A percentile compares a stretch with the other conserved stretches of the same genome.
These are phyloP conservation scores for Zophobas morio DNA, from an alignment of 1,140 invertebrate genomes.

Conservation along the genomic window DNA sequence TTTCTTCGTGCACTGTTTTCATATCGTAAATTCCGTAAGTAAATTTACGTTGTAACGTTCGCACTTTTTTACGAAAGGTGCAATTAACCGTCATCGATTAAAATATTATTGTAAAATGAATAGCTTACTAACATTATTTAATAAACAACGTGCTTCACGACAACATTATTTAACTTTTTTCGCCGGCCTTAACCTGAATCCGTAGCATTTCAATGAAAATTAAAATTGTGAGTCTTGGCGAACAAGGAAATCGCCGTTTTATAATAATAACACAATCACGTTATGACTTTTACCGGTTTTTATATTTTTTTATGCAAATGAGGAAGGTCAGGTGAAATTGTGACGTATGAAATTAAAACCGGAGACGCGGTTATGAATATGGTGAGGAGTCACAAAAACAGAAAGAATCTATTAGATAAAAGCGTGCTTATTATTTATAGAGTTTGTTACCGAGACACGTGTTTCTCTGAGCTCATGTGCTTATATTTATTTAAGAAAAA, in stretches of 20 bases:
- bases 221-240: constrained; percentile 35
- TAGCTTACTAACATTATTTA: constrained; percentile 31
- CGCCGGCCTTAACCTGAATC: constrained; percentile 44
- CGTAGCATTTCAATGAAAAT: constrained; percentile 44
- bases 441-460: constrained; percentile 43
- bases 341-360: neutral
- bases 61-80: neutral
- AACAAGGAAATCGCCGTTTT: constrained; percentile 42
- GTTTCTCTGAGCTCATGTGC: constrained; percentile 34
- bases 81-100: neutral
- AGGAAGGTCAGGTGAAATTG: constrained; percentile 24
- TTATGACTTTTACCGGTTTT: neutral
- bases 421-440: constrained; percentile 45
- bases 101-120: constrained; percentile 15
- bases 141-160: constrained; percentile 48
- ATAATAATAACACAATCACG: constrained; percentile 23
- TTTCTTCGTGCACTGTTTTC: constrained; percentile 12
- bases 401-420: constrained; percentile 29
- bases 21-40: neutral
- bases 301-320: constrained; percentile 7
- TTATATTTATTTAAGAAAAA: constrained; percentile 47
- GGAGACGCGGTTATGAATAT: no score
- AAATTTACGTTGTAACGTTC: neutral
- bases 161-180: constrained; percentile 43
- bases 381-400: neutral